Conservation (phyloP, 1,140 invertebrate species). For the Rhynchophorus ferrugineus region DNA sequence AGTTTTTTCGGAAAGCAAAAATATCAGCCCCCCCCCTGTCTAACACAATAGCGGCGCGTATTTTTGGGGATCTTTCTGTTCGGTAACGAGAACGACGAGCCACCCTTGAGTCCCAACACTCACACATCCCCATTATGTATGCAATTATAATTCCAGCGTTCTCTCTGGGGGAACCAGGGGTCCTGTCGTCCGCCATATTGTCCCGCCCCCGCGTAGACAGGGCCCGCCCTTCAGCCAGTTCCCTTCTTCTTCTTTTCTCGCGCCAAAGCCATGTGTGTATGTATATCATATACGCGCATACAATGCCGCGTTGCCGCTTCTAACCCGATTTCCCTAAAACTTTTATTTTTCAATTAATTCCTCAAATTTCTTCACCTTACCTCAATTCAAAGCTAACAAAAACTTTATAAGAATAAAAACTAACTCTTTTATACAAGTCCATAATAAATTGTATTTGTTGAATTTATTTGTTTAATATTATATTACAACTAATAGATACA, state of each 20-base stretch:
- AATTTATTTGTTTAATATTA: no score
- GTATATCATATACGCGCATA: constrained; percentile 20
- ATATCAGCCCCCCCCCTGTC: no score
- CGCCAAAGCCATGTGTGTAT: constrained; percentile 22
- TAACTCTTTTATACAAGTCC: no score
- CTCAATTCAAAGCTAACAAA: no score
- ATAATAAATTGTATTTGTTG: no score
- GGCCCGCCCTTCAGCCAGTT: constrained; percentile 33
- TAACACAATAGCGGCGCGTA: no score
- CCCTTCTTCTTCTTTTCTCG: constrained; percentile 22
- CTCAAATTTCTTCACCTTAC: neutral
- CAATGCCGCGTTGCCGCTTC: constrained; percentile 10
- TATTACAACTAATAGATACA: no score
- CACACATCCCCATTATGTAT: constrained; percentile 32
- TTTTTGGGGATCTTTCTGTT: no score
- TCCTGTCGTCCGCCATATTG: constrained; percentile 41
- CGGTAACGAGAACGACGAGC: no score
- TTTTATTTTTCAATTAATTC: neutral
- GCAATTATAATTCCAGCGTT: constrained; percentile 40
- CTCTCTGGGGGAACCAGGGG: constrained; percentile 34
- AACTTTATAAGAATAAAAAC: no score
- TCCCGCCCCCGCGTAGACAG: constrained; percentile 38
- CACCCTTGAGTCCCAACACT: constrained; percentile 16
- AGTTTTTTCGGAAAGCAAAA: no score
- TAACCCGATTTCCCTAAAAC: no score